A percentile compares a stretch with the other conserved stretches of the same genome.
phyloP scores from a whole-genome alignment of 2,113 vertebrate species.

The Salvelinus fontinalis region DNA sequence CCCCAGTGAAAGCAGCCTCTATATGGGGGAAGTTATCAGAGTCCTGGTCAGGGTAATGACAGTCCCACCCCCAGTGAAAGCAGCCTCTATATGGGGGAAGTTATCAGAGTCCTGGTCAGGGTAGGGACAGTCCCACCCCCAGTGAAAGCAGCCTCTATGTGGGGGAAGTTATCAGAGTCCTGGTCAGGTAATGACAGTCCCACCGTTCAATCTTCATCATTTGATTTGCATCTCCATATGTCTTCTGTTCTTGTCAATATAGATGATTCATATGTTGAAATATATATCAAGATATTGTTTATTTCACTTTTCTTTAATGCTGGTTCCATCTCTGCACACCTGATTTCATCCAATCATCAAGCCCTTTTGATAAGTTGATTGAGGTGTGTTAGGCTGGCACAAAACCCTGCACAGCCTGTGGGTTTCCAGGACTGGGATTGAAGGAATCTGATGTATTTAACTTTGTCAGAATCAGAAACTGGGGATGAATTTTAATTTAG shows the following conservation, averaged over 20 bases:
- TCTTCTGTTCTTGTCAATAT: not conserved
- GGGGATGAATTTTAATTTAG: not conserved
- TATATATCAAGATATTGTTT: constrained; percentile 26
- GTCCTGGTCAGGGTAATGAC: no score
- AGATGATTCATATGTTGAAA: constrained; percentile 40
- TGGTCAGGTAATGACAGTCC: not conserved
- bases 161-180: not conserved
- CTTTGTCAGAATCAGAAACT: not conserved
- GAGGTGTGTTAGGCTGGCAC: constrained; percentile 14
- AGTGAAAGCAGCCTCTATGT: not conserved
- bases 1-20: no score
- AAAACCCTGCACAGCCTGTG: not conserved
- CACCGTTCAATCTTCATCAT: not conserved
- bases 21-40: no score
- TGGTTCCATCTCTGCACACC: not conserved
- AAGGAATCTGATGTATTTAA: no score
- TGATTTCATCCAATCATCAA: no score
- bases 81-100: no score
- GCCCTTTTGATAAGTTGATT: constrained; percentile 23
- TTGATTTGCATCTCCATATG: not conserved
- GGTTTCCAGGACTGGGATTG: not conserved
- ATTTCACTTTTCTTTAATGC: constrained; percentile 43
- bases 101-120: no score
- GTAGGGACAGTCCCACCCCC: no score
- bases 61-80: no score